phyloP scores from a whole-genome alignment of 2,797 vertebrate genomes.

The Cephalopachus bancanus region DNA sequence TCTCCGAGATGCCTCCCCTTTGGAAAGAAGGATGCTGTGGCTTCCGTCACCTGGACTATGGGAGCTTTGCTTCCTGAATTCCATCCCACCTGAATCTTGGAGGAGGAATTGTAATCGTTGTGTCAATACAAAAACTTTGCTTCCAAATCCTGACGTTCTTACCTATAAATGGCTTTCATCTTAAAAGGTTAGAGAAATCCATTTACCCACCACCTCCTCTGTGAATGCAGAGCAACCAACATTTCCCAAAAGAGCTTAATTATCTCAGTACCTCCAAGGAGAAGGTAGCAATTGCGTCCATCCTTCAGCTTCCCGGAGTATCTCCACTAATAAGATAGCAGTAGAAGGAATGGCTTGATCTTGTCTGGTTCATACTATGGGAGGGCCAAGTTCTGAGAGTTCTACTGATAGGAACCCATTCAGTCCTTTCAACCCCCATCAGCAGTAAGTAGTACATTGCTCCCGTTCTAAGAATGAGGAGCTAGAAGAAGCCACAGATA shows the following conservation, averaged over 20 bases:
- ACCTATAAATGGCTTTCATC: background rate
- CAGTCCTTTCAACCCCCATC: background rate
- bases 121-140: background rate
- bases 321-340: background rate
- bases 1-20: background rate
- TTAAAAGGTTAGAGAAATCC: background rate
- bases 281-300: rapidly evolving
- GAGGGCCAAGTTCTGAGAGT: background rate
- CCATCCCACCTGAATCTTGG: conserved; percentile 6
- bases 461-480: background rate
- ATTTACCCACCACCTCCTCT: rapidly evolving
- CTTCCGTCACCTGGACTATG: background rate
- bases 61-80: conserved; percentile 1
- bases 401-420: background rate
- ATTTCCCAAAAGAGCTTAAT: background rate
- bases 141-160: background rate
- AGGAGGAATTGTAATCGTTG: background rate
- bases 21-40: background rate
- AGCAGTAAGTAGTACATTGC: rapidly evolving
- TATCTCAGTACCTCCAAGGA: background rate
- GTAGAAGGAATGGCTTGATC: rapidly evolving
- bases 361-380: background rate
- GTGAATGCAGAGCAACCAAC: background rate
- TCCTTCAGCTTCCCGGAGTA: background rate
- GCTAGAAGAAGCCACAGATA: rapidly evolving